phyloP scores from a whole-genome alignment of 2,797 vertebrate species.

The Scomberomorus guttatus region DNA sequence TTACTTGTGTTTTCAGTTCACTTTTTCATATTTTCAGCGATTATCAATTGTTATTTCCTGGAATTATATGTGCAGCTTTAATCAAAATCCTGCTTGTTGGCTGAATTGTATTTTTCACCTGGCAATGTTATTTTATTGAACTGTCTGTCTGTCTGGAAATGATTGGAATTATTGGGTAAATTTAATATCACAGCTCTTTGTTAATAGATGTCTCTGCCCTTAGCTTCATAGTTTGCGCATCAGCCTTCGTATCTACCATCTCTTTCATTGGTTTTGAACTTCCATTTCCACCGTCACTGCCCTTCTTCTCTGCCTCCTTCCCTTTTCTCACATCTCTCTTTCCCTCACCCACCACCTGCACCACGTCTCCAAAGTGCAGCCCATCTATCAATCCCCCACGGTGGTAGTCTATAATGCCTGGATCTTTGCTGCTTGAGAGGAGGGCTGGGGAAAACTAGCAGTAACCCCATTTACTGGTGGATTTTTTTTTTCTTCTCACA shows the following conservation, averaged over 20 bases:
- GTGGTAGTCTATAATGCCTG: slow-evolving; percentile 36
- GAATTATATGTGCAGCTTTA: neutral
- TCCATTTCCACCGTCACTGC: slow-evolving; percentile 24
- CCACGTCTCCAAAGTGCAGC: slow-evolving; percentile 45
- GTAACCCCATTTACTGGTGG: slow-evolving; percentile 12
- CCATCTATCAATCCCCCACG: slow-evolving; percentile 51
- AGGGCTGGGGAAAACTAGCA: slow-evolving; percentile 12
- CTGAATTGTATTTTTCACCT: slow-evolving; percentile 1
- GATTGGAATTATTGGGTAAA: neutral
- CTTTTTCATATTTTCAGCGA: neutral
- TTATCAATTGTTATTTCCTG: neutral
- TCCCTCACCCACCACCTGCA: slow-evolving; percentile 41
- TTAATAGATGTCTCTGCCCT: slow-evolving; percentile 20
- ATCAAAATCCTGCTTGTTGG: slow-evolving; percentile 10
- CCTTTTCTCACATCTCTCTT: slow-evolving; percentile 32
- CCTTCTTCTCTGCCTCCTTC: slow-evolving; percentile 30
- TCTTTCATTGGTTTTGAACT: slow-evolving; percentile 29
- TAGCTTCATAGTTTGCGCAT: neutral
- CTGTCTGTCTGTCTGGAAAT: slow-evolving; percentile 10
- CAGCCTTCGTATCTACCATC: neutral
- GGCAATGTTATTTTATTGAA: slow-evolving; percentile 14
- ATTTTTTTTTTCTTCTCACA: neutral
- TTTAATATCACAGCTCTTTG: slow-evolving; percentile 4
- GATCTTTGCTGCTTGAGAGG: slow-evolving; percentile 40
- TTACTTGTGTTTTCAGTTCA: neutral